Evolutionary conservation across 64 coral and sea anemone species (phyloP).

Genomic region (Montipora capricornis): DNA sequence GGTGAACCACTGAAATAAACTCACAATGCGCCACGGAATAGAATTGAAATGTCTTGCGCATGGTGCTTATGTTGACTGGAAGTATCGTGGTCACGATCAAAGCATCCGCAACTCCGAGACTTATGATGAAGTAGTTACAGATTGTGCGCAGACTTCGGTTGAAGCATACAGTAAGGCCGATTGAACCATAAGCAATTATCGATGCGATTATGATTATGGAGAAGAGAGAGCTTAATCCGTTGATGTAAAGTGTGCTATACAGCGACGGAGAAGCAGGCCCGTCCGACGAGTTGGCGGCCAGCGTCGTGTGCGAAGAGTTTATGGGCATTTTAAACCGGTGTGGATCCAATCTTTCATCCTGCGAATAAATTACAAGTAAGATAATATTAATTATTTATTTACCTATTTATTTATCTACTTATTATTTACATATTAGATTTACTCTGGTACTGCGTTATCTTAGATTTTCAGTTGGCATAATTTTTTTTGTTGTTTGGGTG

Average conservation of each 20-base stretch:
- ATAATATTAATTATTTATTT: too few relatives aligned
- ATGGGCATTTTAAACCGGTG: not conserved
- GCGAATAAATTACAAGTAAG: not conserved
- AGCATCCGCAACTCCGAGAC: slow-evolving; percentile 72
- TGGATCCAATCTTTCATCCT: not conserved
- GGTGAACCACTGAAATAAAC: slow-evolving; percentile 58
- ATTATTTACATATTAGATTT: too few relatives aligned
- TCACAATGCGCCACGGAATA: slow-evolving; percentile 61
- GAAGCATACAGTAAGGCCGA: slow-evolving; percentile 41
- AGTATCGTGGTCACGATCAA: slow-evolving; percentile 68
- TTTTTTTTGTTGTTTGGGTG: too few relatives aligned
- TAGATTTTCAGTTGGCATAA: too few relatives aligned
- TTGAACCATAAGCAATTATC: slow-evolving; percentile 26
- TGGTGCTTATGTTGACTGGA: slow-evolving; percentile 48
- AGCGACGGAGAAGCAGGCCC: not conserved
- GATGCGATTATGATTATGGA: slow-evolving; percentile 47
- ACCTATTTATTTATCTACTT: too few relatives aligned
- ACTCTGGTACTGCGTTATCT: too few relatives aligned
- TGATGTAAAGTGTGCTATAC: slow-evolving; percentile 12
- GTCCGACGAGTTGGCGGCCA: not conserved
- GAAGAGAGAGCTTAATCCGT: slow-evolving; percentile 33
- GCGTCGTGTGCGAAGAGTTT: not conserved
- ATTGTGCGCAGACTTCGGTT: slow-evolving; percentile 66
- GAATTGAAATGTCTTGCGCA: slow-evolving; percentile 42
- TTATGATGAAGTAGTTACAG: slow-evolving; percentile 91